Conservation (phyloP, 2,797 vertebrate genomes). For the Leucoraja ocellata region DNA sequence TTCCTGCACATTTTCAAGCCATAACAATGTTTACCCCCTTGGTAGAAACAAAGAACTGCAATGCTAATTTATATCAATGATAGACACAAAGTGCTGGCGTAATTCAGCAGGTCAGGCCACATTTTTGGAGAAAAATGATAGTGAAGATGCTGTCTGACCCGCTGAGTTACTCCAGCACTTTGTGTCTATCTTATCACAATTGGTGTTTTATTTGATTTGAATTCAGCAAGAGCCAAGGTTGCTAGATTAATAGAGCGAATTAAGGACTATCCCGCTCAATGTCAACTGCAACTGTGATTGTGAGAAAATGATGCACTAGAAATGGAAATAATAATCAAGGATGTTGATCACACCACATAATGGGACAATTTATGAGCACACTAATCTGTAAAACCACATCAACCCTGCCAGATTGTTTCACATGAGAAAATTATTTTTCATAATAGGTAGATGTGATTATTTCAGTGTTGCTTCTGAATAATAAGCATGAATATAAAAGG, state of each 20-base stretch:
- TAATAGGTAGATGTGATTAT: neutral
- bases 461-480: neutral
- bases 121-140: no score
- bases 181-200: no score
- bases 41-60: no score
- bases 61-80: no score
- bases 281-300: neutral
- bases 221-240: no score
- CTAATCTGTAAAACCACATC: neutral
- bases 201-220: no score
- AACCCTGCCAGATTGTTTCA: neutral
- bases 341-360: neutral
- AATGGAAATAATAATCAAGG: neutral
- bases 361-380: neutral
- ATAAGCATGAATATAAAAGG: neutral
- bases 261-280: neutral
- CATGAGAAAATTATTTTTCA: neutral
- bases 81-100: no score
- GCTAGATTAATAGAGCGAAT: neutral
- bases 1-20: no score
- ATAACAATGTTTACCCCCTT: no score
- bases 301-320: neutral
- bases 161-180: no score
- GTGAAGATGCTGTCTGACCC: no score
- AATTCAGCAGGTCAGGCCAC: no score